phyloP scores from a whole-genome alignment of 2,888 invertebrate genomes.

The Dione juno region DNA sequence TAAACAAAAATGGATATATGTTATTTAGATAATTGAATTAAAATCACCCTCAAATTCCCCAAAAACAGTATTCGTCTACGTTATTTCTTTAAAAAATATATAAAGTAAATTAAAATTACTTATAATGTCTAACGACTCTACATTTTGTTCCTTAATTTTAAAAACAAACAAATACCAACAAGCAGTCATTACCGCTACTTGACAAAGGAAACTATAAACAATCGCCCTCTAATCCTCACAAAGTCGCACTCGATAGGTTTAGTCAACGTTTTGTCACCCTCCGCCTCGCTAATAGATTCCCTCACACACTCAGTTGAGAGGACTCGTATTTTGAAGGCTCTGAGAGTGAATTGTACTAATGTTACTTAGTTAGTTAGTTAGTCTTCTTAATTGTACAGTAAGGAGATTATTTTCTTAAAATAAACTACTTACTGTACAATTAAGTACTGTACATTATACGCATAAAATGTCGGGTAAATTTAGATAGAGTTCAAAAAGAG shows the following conservation, averaged over 20 bases:
- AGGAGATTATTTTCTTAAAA: neutral
- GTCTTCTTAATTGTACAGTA: neutral
- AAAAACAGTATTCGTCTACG: no score
- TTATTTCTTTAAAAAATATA: no score
- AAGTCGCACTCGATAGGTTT: slow-evolving; percentile 18
- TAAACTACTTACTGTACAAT: no score
- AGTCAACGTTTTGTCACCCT: slow-evolving; percentile 15
- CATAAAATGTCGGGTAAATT: no score
- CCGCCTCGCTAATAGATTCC: slow-evolving; percentile 10
- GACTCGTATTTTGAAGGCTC: neutral
- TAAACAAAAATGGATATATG: no score
- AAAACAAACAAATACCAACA: neutral
- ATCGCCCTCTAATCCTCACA: slow-evolving; percentile 14
- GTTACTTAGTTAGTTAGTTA: slow-evolving; percentile 4
- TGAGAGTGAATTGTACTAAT: slow-evolving; percentile 6
- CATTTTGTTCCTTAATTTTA: no score
- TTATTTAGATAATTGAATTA: no score
- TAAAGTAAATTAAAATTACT: no score
- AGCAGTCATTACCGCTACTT: neutral
- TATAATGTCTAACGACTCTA: no score
- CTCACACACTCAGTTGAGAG: neutral
- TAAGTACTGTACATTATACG: no score
- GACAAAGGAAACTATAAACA: slow-evolving; percentile 6
- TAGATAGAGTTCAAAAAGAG: no score
- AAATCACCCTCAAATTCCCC: no score